Percentiles rank a stretch among this genome's conserved stretches.
Evolutionary conservation across 2,113 vertebrate species (phyloP).

Genomic region (Chunga burmeisteri): DNA sequence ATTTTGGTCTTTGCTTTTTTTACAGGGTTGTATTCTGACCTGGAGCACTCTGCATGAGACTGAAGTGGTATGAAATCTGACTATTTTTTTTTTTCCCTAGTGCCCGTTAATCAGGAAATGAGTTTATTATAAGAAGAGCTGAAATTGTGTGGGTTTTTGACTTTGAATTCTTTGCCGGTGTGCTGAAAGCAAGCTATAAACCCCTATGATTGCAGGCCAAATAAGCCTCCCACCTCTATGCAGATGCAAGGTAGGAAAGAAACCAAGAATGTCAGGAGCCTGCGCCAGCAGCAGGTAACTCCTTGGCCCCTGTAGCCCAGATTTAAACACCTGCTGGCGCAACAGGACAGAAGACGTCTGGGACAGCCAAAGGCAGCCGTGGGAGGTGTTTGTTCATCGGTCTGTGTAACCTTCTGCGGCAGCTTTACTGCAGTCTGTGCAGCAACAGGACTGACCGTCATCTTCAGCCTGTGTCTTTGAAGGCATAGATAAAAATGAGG

Average conservation of each 20-base stretch:
- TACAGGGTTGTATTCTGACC: neutral
- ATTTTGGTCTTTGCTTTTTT: neutral
- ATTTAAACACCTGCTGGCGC: neutral
- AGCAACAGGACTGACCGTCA: neutral
- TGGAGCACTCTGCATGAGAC: neutral
- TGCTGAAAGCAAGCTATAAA: neutral
- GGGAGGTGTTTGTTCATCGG: neutral
- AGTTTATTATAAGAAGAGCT: neutral
- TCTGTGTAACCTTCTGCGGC: neutral
- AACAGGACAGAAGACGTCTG: neutral
- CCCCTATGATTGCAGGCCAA: neutral
- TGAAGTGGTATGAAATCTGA: neutral
- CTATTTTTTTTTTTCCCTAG: neutral
- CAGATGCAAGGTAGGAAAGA: neutral
- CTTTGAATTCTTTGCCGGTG: neutral
- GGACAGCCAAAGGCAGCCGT: neutral
- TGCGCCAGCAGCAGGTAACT: neutral
- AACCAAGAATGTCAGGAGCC: neutral
- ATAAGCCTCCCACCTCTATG: neutral
- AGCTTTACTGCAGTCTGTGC: neutral
- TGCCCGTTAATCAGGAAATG: neutral
- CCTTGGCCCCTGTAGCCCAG: neutral
- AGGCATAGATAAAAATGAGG: neutral
- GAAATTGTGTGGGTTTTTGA: neutral
- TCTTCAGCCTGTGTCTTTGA: neutral